A percentile compares a stretch with the other conserved stretches of the same genome.
Conservation (phyloP, 2,797 vertebrate genomes). For the Echeneis naucrates region DNA sequence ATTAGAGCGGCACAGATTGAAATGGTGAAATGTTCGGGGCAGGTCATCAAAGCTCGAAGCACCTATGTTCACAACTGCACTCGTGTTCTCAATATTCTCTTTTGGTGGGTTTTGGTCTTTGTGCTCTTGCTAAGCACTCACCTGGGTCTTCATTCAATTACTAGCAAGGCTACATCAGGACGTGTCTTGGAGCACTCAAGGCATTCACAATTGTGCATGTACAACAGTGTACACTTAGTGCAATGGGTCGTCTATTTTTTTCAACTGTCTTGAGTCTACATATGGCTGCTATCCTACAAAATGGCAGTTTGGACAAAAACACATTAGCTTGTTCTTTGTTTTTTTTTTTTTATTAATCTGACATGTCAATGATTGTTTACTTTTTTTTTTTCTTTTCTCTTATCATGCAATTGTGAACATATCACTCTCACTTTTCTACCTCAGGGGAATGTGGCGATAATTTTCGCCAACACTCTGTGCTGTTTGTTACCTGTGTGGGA, state of each 20-base stretch:
- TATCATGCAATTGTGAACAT: constrained; percentile 61
- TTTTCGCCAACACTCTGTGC: constrained; percentile 43
- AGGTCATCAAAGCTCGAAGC: constrained; percentile 36
- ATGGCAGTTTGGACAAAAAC: constrained; percentile 82
- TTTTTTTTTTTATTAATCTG: constrained; percentile 37
- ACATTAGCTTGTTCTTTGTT: too few species aligned
- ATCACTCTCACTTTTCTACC: constrained; percentile 15
- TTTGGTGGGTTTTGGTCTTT: constrained; percentile 63
- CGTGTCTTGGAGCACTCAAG: constrained; percentile 45
- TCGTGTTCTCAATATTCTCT: constrained; percentile 37
- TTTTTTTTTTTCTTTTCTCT: constrained; percentile 23
- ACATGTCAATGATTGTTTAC: constrained; percentile 45
- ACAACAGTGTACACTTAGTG: constrained; percentile 69
- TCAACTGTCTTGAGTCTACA: constrained; percentile 67
- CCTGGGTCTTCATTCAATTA: constrained; percentile 16
- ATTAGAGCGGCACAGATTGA: constrained; percentile 17
- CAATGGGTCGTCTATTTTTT: constrained; percentile 64
- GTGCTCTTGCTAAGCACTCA: constrained; percentile 62
- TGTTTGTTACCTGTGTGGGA: constrained; percentile 36
- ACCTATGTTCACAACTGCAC: constrained; percentile 62
- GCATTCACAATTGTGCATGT: constrained; percentile 63
- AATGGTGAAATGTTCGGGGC: constrained; percentile 10
- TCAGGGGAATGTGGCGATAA: constrained; percentile 26
- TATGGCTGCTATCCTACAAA: constrained; percentile 89
- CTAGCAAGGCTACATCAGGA: constrained; percentile 42